Evolutionary conservation across 2,113 vertebrate genomes (phyloP).

Genomic region (Sphyrna mokarran): DNA sequence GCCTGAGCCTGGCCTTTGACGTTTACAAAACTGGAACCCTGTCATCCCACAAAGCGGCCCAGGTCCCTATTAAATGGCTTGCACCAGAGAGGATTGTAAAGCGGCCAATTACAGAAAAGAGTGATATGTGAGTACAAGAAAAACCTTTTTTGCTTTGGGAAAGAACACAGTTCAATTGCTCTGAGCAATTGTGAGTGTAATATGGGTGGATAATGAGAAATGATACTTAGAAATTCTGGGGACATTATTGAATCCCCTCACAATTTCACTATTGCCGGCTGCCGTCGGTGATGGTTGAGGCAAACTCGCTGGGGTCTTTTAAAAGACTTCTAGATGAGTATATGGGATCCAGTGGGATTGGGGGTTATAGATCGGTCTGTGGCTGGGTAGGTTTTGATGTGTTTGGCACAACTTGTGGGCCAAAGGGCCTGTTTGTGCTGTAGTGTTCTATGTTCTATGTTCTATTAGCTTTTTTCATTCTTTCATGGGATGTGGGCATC

Average conservation of each 20-base stretch:
- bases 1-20: constrained; percentile 52
- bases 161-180: background rate
- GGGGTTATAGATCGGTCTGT: too few species aligned
- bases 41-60: constrained; percentile 41
- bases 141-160: background rate
- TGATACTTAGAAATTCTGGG: background rate
- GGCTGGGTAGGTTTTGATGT: too few species aligned
- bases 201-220: background rate
- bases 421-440: too few species aligned
- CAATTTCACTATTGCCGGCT: too few species aligned
- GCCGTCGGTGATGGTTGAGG: too few species aligned
- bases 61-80: constrained; percentile 59
- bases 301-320: too few species aligned
- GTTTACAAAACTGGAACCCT: constrained; percentile 44
- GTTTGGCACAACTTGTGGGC: too few species aligned
- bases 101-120: constrained; percentile 50
- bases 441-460: too few species aligned
- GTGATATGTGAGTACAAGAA: constrained; percentile 53
- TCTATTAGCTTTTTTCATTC: background rate
- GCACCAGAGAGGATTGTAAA: constrained; percentile 55
- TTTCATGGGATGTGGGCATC: background rate
- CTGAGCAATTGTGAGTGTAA: background rate
- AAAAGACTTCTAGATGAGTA: too few species aligned
- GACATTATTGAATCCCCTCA: background rate
- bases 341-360: too few species aligned